Percentiles rank a stretch among this genome's conserved stretches.
These are phyloP conservation scores for Helicolenus hilgendorfi DNA, from an alignment of 2,797 vertebrate species.

Conservation along the genomic window DNA sequence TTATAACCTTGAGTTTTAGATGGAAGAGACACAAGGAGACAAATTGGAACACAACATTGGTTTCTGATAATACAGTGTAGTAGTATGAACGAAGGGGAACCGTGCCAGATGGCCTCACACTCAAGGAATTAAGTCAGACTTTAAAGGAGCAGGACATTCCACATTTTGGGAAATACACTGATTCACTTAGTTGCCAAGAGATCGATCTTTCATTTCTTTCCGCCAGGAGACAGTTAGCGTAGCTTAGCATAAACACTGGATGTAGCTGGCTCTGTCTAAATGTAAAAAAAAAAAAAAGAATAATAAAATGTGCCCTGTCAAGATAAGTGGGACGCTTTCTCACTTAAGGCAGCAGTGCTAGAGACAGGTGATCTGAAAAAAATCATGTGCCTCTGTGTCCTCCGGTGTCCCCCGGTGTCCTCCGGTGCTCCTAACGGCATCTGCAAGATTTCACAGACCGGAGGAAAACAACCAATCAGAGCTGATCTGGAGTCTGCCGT, in stretches of 20 bases:
- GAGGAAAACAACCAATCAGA: too few species aligned
- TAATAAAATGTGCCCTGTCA: not conserved
- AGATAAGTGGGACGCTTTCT: not conserved
- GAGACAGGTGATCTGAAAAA: too few species aligned
- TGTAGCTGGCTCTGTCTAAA: not conserved
- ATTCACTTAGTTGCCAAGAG: not conserved
- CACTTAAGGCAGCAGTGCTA: not conserved
- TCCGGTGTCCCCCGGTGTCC: too few species aligned
- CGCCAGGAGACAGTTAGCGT: not conserved
- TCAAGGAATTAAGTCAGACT: not conserved
- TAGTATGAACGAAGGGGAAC: not conserved
- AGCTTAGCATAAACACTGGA: not conserved
- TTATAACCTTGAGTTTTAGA: slow-evolving; percentile 10
- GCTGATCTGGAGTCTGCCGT: too few species aligned
- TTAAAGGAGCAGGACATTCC: not conserved
- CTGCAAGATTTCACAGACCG: too few species aligned
- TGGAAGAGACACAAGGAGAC: not conserved
- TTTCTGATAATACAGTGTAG: not conserved
- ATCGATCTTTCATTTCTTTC: not conserved
- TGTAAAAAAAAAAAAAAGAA: not conserved
- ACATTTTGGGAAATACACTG: not conserved
- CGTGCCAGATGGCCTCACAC: not conserved
- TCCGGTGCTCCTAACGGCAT: too few species aligned
- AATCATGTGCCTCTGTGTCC: too few species aligned
- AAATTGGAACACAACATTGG: not conserved